Conservation (phyloP, 2,888 invertebrate genomes). For the Eristalis tenax region DNA sequence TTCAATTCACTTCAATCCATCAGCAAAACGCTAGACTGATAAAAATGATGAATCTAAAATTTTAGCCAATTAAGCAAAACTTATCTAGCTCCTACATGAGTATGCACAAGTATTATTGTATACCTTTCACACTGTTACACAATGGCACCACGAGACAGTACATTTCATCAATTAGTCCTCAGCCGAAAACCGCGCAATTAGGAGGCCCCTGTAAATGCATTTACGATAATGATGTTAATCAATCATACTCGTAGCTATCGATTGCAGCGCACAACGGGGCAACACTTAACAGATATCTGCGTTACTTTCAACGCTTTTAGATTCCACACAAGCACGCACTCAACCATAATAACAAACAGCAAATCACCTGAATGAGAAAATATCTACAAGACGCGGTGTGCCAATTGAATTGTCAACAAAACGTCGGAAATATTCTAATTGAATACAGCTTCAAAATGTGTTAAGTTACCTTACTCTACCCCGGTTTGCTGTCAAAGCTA, state of each 20-base stretch:
- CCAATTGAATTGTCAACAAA: conserved; percentile 48
- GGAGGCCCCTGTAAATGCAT: background rate
- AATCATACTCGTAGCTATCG: background rate
- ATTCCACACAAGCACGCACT: background rate
- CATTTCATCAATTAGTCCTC: background rate
- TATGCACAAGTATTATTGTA: background rate
- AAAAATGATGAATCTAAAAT: background rate
- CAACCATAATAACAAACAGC: conserved; percentile 1
- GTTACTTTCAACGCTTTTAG: conserved; percentile 15
- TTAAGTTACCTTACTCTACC: background rate
- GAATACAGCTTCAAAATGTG: conserved; percentile 4
- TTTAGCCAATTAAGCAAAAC: background rate
- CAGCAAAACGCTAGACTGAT: too few relatives aligned
- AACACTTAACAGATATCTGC: background rate
- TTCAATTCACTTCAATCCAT: too few relatives aligned
- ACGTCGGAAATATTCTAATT: conserved; percentile 35
- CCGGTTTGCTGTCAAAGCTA: background rate
- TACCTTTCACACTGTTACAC: background rate
- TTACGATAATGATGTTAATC: conserved; percentile 2
- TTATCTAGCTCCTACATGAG: background rate
- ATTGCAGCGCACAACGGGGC: background rate
- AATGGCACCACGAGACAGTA: background rate
- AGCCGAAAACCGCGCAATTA: background rate
- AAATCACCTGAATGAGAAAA: background rate
- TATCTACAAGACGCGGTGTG: background rate